Base-by-base conservation (phyloP, 2,888 invertebrate species). In the Stegana nigrithorax region DNA sequence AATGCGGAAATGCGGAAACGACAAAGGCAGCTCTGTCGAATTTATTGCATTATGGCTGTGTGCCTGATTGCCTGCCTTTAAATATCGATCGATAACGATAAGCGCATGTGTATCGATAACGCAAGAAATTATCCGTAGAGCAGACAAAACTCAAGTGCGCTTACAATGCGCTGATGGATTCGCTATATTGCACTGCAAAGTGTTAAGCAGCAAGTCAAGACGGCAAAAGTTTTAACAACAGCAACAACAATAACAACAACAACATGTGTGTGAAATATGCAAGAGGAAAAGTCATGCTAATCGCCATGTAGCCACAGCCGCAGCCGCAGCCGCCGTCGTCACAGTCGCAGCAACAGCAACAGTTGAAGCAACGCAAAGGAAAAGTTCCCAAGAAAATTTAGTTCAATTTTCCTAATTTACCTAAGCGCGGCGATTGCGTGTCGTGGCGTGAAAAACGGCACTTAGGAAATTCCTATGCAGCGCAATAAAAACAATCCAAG, bases 371-470 rank as follows among this genome's bases (percentile, higher is more conserved):
- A 56, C 62, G 64, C 67, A 68, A 71, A 64, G 68, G 71, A 73
- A 75, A 77, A 55, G 36, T 76, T 76, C 75, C 75, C 75, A 76
- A 76, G 75, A 78, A 77, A 76, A 76, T 76, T 76, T 76, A 78
- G 75, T 78, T 76, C 75, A 76, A 76, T 76, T 76, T 76, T 77
- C 75, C 75, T 76, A 76, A 76, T 76, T 76, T 76, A 75, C 73
- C 73, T 72, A 69, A 75, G 75, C 72, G 65, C 77, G 58, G 73
- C 78, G 79, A 77, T 79, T 78, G 78, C 78, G 80, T 78, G 78
- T 73, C 78, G 73, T 79, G 76, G 78, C 80, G 78, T 78, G 80
- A 78, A 78, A 78, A 79, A 76, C 80, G 73, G 75, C 76, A 79
- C 78, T 78, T 76, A n/a, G 73, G 70, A 72, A 74, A 73, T 72